Percentiles rank a stretch among this genome's conserved stretches.
Conservation (phyloP, 2,113 vertebrate species). For the Dendropsophus ebraccatus region DNA sequence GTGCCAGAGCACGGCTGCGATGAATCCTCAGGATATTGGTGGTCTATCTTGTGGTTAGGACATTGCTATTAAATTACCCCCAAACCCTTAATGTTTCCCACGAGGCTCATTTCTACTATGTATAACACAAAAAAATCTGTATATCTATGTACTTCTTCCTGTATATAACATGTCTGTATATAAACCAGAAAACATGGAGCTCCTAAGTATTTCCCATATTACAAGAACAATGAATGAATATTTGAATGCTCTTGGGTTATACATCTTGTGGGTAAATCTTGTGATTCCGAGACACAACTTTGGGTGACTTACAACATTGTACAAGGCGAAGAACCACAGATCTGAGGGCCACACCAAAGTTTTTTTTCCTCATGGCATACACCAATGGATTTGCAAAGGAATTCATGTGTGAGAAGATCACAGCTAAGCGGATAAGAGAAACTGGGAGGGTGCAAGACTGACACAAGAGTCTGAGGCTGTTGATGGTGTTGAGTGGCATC, state of each 20-base stretch:
- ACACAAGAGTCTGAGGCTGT: slow-evolving; percentile 68
- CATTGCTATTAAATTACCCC: too few relatives aligned
- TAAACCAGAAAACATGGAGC: too few relatives aligned
- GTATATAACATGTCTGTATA: too few relatives aligned
- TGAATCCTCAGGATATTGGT: too few relatives aligned
- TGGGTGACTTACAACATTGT: slow-evolving; percentile 5
- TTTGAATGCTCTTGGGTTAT: not conserved
- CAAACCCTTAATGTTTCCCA: too few relatives aligned
- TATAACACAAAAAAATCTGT: too few relatives aligned
- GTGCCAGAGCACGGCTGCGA: too few relatives aligned
- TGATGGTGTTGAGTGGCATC: slow-evolving; percentile 72
- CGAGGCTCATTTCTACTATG: too few relatives aligned
- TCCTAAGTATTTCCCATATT: too few relatives aligned
- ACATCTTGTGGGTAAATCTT: slow-evolving; percentile 54
- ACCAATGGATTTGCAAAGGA: slow-evolving; percentile 74
- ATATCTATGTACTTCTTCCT: too few relatives aligned
- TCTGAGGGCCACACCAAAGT: slow-evolving; percentile 40
- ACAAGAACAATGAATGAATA: not conserved
- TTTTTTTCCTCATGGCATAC: slow-evolving; percentile 68
- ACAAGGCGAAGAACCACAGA: slow-evolving; percentile 56
- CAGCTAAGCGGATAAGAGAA: slow-evolving; percentile 62
- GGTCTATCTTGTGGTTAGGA: too few relatives aligned
- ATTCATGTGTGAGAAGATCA: slow-evolving; percentile 74
- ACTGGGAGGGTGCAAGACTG: slow-evolving; percentile 62
- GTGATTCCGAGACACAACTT: not conserved